Conservation (phyloP, 2,888 invertebrate genomes). For the Bombyx huttoni region DNA sequence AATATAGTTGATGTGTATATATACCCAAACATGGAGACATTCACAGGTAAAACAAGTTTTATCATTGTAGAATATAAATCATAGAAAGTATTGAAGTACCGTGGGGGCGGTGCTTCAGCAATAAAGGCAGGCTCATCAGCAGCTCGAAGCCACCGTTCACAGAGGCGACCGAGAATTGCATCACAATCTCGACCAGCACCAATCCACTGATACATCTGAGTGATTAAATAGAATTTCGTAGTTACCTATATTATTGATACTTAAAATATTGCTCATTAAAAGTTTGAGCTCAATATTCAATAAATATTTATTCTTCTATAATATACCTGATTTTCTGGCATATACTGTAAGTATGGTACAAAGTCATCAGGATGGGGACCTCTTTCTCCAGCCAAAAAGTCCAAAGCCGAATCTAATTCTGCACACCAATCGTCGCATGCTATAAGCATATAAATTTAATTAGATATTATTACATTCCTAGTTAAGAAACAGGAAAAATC, state of each 20-base stretch:
- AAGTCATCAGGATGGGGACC: constrained; percentile 87
- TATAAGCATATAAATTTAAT: constrained; percentile 16
- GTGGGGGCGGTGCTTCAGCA: constrained; percentile 40
- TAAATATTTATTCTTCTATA: constrained; percentile 1
- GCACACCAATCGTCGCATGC: constrained; percentile 81
- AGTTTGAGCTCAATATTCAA: too few species aligned
- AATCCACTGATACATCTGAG: constrained; percentile 88
- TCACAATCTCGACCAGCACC: constrained; percentile 94
- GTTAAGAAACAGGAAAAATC: not conserved
- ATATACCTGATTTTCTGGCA: constrained; percentile 75
- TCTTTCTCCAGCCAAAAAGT: constrained; percentile 87
- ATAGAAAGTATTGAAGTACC: constrained; percentile 18
- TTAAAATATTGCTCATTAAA: not conserved
- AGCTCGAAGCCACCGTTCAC: constrained; percentile 84
- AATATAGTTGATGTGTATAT: too few species aligned
- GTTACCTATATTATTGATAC: not conserved
- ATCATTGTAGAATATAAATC: too few species aligned
- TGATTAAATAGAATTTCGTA: not conserved
- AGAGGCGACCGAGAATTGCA: constrained; percentile 79
- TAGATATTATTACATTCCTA: not conserved
- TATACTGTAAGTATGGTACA: constrained; percentile 90
- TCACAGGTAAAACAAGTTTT: too few species aligned
- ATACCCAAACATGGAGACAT: too few species aligned
- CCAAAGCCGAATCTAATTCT: constrained; percentile 82
- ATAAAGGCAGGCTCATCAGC: constrained; percentile 33